Evolutionary conservation across 1,140 invertebrate genomes (phyloP).

Genomic region (Physella acuta): DNA sequence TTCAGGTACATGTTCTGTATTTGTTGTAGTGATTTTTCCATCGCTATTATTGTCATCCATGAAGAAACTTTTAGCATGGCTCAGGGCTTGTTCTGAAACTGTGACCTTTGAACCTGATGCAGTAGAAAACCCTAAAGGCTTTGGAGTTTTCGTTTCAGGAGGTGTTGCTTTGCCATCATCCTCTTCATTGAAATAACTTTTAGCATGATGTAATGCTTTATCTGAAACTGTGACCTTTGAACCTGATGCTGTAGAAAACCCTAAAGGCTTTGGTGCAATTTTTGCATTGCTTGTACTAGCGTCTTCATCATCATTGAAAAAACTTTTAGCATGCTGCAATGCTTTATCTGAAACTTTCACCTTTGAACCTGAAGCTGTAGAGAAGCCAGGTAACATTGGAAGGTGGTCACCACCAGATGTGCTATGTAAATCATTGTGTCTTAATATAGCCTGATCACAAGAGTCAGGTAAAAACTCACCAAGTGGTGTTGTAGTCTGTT

Average conservation of each 20-base stretch:
- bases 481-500: too few species aligned
- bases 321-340: constrained; percentile 1
- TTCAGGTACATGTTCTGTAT: not conserved
- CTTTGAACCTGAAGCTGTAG: constrained; percentile 12
- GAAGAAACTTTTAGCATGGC: constrained; percentile 11
- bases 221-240: not conserved
- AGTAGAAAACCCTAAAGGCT: constrained; percentile 22
- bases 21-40: too few species aligned
- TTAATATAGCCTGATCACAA: constrained; percentile 10
- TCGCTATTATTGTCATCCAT: too few species aligned
- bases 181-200: not conserved
- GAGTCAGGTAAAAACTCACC: too few species aligned
- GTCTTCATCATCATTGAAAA: not conserved
- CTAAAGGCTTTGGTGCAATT: not conserved
- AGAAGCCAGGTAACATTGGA: constrained; percentile 17
- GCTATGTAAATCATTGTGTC: not conserved
- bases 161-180: not conserved
- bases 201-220: constrained; percentile 2
- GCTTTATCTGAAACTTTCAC: constrained; percentile 13
- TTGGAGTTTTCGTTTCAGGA: not conserved
- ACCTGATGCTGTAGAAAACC: not conserved
- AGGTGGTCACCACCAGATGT: not conserved
- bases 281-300: not conserved
- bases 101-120: constrained; percentile 11
- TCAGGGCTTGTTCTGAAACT: constrained; percentile 7